phyloP scores from a whole-genome alignment of 1,140 invertebrate species.

The Hypsibius dujardini region DNA sequence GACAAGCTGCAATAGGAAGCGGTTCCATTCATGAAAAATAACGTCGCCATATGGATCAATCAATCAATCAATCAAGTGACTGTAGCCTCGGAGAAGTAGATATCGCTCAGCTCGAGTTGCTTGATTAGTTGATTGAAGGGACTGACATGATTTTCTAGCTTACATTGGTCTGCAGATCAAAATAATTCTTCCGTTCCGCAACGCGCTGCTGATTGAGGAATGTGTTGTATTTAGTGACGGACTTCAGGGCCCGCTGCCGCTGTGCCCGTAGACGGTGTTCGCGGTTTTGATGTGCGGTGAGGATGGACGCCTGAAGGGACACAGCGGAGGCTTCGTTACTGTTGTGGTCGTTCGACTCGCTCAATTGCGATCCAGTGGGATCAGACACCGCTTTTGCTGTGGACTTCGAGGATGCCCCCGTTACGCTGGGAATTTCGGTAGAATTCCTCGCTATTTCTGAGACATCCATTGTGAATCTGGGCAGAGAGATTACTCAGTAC shows the following conservation, averaged over 20 bases:
- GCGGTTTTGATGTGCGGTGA: conserved; percentile 38
- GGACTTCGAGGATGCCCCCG: too few species aligned
- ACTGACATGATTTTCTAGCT: neutral
- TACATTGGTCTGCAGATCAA: conserved; percentile 11
- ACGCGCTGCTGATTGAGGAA: neutral
- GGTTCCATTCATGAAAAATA: neutral
- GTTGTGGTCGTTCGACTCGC: too few species aligned
- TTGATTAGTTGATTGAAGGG: neutral
- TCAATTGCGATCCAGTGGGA: too few species aligned
- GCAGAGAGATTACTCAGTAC: too few species aligned
- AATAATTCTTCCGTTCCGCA: neutral
- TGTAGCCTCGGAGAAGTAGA: neutral
- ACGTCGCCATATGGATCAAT: neutral
- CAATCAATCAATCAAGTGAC: neutral
- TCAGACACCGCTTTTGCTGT: too few species aligned
- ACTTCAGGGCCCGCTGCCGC: neutral
- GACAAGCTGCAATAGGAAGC: neutral
- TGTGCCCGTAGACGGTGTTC: neutral
- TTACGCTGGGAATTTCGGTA: too few species aligned
- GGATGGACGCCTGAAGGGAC: too few species aligned
- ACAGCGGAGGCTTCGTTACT: too few species aligned
- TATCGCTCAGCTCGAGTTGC: neutral
- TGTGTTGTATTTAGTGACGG: conserved; percentile 5
- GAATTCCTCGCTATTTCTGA: too few species aligned
- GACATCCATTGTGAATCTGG: too few species aligned